Percentiles rank a stretch among this genome's conserved stretches.
Evolutionary conservation across 2,888 invertebrate species (phyloP).

Genomic region (Hypena proboscidalis): DNA sequence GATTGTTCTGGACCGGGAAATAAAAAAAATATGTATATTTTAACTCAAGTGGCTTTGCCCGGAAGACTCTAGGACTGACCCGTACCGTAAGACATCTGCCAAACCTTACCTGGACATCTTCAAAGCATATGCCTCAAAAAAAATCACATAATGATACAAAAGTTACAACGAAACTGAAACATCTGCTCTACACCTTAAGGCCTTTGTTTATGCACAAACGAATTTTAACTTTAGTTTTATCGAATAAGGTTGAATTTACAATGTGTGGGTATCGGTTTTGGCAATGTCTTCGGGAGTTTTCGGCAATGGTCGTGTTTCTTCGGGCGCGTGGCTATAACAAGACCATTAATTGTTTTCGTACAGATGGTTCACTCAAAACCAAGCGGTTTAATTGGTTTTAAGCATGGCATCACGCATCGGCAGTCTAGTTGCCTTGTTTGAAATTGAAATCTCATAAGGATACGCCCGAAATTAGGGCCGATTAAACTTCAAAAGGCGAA

Average conservation of each 20-base stretch:
- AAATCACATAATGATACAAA: slow-evolving; percentile 74
- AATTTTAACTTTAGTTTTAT: slow-evolving; percentile 30
- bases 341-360: too few relatives aligned
- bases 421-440: too few relatives aligned
- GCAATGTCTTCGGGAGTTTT: slow-evolving; percentile 60
- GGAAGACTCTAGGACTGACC: slow-evolving; percentile 55
- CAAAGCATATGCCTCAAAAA: slow-evolving; percentile 76
- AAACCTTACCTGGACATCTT: slow-evolving; percentile 68
- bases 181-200: slow-evolving; percentile 67
- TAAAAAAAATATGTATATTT: slow-evolving; percentile 14
- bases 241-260: slow-evolving; percentile 21
- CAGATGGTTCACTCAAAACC: too few relatives aligned
- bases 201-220: slow-evolving; percentile 30
- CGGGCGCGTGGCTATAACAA: slow-evolving; percentile 65
- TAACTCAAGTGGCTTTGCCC: slow-evolving; percentile 28
- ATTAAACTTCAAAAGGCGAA: too few relatives aligned
- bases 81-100: slow-evolving; percentile 66
- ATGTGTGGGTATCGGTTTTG: slow-evolving; percentile 44
- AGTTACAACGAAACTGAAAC: slow-evolving; percentile 73
- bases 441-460: too few relatives aligned
- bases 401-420: too few relatives aligned
- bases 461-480: too few relatives aligned
- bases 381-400: too few relatives aligned
- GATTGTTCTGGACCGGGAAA: slow-evolving; percentile 21
- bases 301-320: slow-evolving; percentile 59